phyloP scores from a whole-genome alignment of 1,140 invertebrate genomes.

The Nasonia vitripennis region DNA sequence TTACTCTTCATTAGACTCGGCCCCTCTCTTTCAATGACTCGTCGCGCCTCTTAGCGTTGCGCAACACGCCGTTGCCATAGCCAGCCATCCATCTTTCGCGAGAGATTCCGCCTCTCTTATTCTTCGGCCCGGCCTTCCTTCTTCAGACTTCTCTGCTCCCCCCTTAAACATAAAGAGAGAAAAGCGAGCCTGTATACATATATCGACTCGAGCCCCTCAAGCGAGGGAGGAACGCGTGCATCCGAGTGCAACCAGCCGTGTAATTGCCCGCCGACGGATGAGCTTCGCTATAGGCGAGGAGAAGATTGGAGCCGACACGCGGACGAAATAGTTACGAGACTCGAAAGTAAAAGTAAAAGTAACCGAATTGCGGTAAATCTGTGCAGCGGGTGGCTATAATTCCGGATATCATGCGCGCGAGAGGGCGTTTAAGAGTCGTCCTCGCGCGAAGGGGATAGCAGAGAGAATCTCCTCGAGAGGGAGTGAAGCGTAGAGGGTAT shows the following conservation, averaged over 20 bases:
- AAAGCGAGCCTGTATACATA: not conserved
- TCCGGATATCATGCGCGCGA: not conserved
- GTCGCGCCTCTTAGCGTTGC: conserved; percentile 70
- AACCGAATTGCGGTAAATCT: no score
- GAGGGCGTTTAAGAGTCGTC: no score
- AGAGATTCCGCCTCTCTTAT: conserved; percentile 20
- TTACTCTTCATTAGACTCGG: conserved; percentile 69
- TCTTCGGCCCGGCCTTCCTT: conserved; percentile 22
- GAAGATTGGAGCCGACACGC: no score
- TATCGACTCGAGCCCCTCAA: conserved; percentile 25
- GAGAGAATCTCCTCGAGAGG: conserved; percentile 26
- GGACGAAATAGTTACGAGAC: no score
- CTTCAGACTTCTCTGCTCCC: conserved; percentile 38
- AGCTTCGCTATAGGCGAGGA: not conserved
- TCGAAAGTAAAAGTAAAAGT: no score
- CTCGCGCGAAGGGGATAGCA: not conserved
- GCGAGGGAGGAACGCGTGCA: conserved; percentile 70
- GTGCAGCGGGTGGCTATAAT: not conserved
- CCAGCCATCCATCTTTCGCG: conserved; percentile 66
- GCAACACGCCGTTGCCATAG: conserved; percentile 55
- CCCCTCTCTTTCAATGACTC: conserved; percentile 70
- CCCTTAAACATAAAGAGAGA: no score
- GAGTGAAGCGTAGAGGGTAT: conserved; percentile 17
- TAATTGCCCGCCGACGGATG: conserved; percentile 66
- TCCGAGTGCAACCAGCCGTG: conserved; percentile 71